Base-by-base conservation (phyloP, 2,888 invertebrate genomes). In the Ptychoptera albimana region DNA sequence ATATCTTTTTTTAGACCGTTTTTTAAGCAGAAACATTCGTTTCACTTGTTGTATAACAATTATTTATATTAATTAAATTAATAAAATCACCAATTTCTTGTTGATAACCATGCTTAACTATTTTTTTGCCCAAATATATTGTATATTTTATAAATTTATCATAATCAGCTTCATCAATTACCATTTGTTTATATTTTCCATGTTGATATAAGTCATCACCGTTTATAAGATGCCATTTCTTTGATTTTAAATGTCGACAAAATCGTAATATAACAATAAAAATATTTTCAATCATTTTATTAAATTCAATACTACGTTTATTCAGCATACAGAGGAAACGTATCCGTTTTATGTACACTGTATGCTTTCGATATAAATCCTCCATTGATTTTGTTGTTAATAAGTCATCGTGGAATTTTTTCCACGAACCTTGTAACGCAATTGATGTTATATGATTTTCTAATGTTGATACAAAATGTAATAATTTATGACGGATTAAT, bases 381-480 rank as follows among this genome's bases (percentile, higher is more conserved):
- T 86, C 85, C 8, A 87, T 59, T 0, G 78, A 79, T 14, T 70
- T 67, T 0, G 79, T 78, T 42, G 70, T 69, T 51, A 72, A 66
- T 37, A 87, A 58, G 53, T 78, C 77, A 47, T 74, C 74, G 53
- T 81, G 79, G 50, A 86, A 79, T 48, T 77, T 74, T 2, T 73
- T 72, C 85, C 85, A 86, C 2, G 81, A 80, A 1, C 75, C 71
- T 43, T 81, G 76, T 29, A 86, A 67, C 29, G 84, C 83, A 42
- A 79, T 82, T 1, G 82, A 79, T 1, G 80, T 79, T 43, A 86
- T 73, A 57, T 86, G 85, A 63, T 79, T 81, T 58, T 84, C 80
- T 23, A 85, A 59, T 0, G 82, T 78, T 46, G 79, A 74, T 38
- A 85, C 72, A 57, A 86, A 77, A 45, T 84, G 81, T 29, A 78